Evolutionary conservation across 2,888 invertebrate genomes (phyloP).

Genomic region (Mechanitis mazaeus): DNA sequence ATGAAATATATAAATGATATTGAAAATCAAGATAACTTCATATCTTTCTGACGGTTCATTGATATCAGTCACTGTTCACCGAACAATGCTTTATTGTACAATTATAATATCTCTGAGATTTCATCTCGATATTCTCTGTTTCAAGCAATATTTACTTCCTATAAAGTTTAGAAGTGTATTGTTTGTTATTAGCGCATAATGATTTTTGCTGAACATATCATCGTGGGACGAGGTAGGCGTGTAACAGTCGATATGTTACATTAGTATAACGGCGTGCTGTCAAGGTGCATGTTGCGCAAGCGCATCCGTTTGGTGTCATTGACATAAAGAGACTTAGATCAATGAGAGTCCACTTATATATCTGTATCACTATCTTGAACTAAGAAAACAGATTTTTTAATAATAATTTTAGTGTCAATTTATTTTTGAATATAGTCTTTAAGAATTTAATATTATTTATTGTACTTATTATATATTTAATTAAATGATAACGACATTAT

Average conservation of each 20-base stretch:
- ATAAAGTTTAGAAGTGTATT: slow-evolving; percentile 21
- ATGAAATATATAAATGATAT: too few species aligned
- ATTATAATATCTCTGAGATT: slow-evolving; percentile 65
- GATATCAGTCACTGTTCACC: slow-evolving; percentile 48
- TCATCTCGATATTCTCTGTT: slow-evolving; percentile 55
- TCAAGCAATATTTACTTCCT: slow-evolving; percentile 38
- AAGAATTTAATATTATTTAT: too few species aligned
- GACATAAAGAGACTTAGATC: slow-evolving; percentile 51
- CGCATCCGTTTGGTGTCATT: slow-evolving; percentile 67
- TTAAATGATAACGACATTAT: too few species aligned
- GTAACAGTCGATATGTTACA: slow-evolving; percentile 45
- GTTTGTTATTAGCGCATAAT: slow-evolving; percentile 12
- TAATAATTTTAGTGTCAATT: too few species aligned
- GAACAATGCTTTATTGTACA: slow-evolving; percentile 69
- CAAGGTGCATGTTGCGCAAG: slow-evolving; percentile 70
- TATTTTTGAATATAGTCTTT: too few species aligned
- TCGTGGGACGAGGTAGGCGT: slow-evolving; percentile 30
- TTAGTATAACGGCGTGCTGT: slow-evolving; percentile 54
- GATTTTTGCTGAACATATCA: slow-evolving; percentile 18
- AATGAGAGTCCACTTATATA: not conserved
- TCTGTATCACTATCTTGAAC: not conserved
- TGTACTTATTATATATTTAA: too few species aligned
- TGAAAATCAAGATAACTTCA: not conserved
- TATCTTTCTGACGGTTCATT: slow-evolving; percentile 48
- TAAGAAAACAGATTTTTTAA: slow-evolving; percentile 2